A percentile compares a stretch with the other conserved stretches of the same genome.
Conservation (phyloP, 2,888 invertebrate species). For the Ochropacha duplaris region DNA sequence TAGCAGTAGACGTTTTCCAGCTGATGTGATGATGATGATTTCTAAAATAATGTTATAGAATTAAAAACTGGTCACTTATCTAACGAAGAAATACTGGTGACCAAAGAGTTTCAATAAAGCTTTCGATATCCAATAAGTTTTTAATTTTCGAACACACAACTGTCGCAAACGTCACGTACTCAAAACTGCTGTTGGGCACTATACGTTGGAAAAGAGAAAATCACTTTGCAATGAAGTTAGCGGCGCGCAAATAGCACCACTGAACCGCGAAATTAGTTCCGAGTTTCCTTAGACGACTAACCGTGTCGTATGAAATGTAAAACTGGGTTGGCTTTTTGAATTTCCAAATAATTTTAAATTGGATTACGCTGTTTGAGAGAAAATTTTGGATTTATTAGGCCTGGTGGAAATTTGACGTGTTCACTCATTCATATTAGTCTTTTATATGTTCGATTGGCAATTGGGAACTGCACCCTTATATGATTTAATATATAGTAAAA, state of each 20-base stretch:
- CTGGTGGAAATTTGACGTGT: background rate
- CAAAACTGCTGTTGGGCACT: conserved; percentile 43
- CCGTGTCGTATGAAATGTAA: conserved; percentile 56
- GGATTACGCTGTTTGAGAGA: conserved; percentile 7
- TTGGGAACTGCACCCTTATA: background rate
- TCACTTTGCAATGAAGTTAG: conserved; percentile 79
- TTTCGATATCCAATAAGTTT: conserved; percentile 9
- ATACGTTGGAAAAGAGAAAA: conserved; percentile 59
- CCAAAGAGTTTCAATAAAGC: background rate
- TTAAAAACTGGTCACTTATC: background rate
- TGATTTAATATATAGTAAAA: too few relatives aligned
- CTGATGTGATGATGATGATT: too few relatives aligned
- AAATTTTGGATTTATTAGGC: conserved; percentile 7
- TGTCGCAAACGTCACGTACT: conserved; percentile 41
- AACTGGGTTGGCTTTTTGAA: conserved; percentile 53
- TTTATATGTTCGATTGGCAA: background rate
- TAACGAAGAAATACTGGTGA: background rate
- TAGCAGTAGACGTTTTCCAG: too few relatives aligned
- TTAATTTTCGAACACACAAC: conserved; percentile 32
- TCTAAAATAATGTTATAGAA: too few relatives aligned
- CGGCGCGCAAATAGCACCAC: conserved; percentile 70
- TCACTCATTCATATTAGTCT: background rate
- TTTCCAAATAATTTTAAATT: conserved; percentile 24
- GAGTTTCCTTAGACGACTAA: conserved; percentile 65
- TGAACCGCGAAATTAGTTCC: conserved; percentile 78